Evolutionary conservation across 2,113 vertebrate species (phyloP).

Genomic region (Heterocephalus glaber): DNA sequence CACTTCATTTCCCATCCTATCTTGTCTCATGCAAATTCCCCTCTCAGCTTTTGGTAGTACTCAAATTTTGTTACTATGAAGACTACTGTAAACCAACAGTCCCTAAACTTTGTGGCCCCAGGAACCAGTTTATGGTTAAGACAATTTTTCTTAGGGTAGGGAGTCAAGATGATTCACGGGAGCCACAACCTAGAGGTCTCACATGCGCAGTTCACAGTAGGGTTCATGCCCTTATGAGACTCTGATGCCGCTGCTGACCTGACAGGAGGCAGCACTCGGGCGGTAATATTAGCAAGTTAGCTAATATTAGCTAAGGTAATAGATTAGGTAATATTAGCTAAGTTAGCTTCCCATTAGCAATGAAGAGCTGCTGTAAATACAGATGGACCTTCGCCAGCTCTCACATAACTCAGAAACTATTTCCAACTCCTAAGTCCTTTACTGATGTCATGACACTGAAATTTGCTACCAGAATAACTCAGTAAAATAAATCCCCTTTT

Average conservation of each 20-base stretch:
- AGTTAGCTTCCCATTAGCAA: no score
- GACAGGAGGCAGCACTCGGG: background rate
- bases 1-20: background rate
- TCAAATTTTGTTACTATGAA: constrained; percentile 36
- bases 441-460: constrained; percentile 62
- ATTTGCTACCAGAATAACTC: constrained; percentile 60
- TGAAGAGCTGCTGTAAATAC: background rate
- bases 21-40: background rate
- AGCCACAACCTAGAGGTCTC: background rate
- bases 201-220: background rate
- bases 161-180: background rate
- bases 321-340: background rate
- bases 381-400: background rate
- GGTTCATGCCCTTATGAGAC: background rate
- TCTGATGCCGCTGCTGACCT: background rate
- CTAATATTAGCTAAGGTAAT: no score
- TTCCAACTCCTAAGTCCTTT: constrained; percentile 52
- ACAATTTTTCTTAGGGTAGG: background rate
- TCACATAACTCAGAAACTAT: background rate
- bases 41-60: background rate
- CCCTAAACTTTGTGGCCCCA: background rate
- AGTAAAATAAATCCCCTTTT: constrained; percentile 31
- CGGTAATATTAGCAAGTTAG: background rate
- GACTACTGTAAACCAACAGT: background rate
- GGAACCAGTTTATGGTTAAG: background rate